Conservation (phyloP, 2,113 vertebrate genomes). For the Chamaea fasciata region DNA sequence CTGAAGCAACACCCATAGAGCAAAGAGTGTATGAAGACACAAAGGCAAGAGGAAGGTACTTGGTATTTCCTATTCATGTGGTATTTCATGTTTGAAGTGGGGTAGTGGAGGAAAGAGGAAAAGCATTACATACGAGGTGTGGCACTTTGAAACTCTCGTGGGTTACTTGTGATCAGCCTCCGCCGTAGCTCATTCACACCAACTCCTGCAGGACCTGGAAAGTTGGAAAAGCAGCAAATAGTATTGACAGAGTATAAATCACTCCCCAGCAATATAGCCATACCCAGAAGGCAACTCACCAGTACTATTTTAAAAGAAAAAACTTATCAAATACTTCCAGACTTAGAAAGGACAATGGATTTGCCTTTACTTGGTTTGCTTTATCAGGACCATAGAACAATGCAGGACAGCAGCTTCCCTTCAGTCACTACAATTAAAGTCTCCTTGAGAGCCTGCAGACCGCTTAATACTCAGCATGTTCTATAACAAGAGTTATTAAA, state of each 20-base stretch:
- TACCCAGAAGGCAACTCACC: background rate
- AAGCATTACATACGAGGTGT: slow-evolving; percentile 81
- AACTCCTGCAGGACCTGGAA: slow-evolving; percentile 87
- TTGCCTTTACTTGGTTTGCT: background rate
- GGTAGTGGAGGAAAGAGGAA: background rate
- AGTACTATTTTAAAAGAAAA: background rate
- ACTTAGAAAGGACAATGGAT: background rate
- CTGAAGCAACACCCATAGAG: background rate
- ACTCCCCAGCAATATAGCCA: background rate
- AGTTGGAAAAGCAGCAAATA: background rate
- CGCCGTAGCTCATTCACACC: slow-evolving; percentile 91
- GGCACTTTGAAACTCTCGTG: slow-evolving; percentile 81
- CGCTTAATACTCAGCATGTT: background rate
- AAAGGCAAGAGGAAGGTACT: background rate
- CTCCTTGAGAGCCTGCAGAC: background rate
- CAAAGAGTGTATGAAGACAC: background rate
- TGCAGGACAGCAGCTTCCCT: background rate
- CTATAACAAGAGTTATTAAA: background rate
- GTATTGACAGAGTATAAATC: background rate
- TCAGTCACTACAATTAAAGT: background rate
- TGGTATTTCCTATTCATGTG: background rate
- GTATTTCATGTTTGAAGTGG: background rate
- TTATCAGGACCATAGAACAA: background rate
- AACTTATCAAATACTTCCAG: background rate
- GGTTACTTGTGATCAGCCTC: slow-evolving; percentile 82